Evolutionary conservation across 2,797 vertebrate genomes (phyloP).

Genomic region (Netta rufina): DNA sequence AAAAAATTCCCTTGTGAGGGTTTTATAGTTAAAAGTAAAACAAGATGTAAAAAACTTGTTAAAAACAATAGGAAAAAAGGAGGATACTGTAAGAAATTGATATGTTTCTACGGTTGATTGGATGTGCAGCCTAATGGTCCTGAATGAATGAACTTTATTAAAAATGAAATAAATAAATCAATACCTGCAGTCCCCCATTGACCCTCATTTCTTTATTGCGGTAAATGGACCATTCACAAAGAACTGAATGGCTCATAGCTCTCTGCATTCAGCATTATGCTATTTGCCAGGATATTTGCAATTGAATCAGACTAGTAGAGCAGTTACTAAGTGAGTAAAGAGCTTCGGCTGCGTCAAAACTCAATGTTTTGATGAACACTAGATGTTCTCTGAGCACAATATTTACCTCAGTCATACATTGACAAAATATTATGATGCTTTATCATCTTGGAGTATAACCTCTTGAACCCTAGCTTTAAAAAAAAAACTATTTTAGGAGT

Average conservation of each 20-base stretch:
- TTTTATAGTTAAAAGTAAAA: background rate
- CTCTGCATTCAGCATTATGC: background rate
- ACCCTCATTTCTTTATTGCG: conserved; percentile 1
- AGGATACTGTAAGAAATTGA: background rate
- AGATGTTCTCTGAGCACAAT: background rate
- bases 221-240: background rate
- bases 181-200: background rate
- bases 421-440: background rate
- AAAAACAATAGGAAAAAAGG: background rate
- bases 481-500: background rate
- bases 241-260: background rate
- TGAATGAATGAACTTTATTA: background rate
- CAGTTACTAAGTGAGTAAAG: background rate
- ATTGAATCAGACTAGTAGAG: background rate
- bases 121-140: background rate
- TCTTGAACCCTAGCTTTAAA: background rate
- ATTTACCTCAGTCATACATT: background rate
- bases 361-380: background rate
- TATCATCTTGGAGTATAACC: background rate
- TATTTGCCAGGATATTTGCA: background rate
- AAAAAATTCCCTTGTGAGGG: background rate
- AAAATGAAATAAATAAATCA: background rate
- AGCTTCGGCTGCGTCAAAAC: background rate
- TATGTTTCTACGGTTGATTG: background rate
- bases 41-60: background rate